phyloP scores from a whole-genome alignment of 2,888 invertebrate genomes.

The Carabus problematicus region DNA sequence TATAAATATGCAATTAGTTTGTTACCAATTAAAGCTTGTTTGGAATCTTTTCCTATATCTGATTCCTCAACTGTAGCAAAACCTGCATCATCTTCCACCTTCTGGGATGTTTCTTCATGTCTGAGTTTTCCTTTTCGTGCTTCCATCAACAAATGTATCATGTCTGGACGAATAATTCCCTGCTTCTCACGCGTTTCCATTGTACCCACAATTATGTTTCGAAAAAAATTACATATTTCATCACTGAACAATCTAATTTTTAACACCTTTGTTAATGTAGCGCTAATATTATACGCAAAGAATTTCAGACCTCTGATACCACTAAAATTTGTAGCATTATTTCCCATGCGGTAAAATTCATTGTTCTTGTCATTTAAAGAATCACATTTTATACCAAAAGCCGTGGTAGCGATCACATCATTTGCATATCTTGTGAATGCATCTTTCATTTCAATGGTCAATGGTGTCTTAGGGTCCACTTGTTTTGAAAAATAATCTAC shows the following conservation, averaged over 20 bases:
- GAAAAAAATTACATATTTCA: constrained; percentile 46
- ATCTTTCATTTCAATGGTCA: constrained; percentile 57
- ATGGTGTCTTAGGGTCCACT: constrained; percentile 7
- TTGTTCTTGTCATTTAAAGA: too few species aligned
- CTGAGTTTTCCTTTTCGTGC: constrained; percentile 57
- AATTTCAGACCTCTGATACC: too few species aligned
- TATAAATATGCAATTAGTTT: background rate
- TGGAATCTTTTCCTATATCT: too few species aligned
- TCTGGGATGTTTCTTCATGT: constrained; percentile 33
- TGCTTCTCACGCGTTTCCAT: constrained; percentile 44
- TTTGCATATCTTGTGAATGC: constrained; percentile 59
- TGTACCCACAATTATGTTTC: constrained; percentile 44
- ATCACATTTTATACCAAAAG: too few species aligned
- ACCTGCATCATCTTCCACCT: constrained; percentile 41
- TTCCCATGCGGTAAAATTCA: too few species aligned
- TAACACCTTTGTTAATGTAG: too few species aligned
- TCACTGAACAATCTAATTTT: too few species aligned
- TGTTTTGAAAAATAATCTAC: too few species aligned
- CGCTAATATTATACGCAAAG: too few species aligned
- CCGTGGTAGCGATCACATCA: constrained; percentile 63
- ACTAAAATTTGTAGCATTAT: too few species aligned
- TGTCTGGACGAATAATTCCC: constrained; percentile 45
- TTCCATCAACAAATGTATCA: constrained; percentile 64
- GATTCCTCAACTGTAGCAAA: constrained; percentile 47
- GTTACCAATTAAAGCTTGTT: too few species aligned